A percentile compares a stretch with the other conserved stretches of the same genome.
Conservation (phyloP, 2,888 invertebrate species). For the Eueremaeus valkanovi region DNA sequence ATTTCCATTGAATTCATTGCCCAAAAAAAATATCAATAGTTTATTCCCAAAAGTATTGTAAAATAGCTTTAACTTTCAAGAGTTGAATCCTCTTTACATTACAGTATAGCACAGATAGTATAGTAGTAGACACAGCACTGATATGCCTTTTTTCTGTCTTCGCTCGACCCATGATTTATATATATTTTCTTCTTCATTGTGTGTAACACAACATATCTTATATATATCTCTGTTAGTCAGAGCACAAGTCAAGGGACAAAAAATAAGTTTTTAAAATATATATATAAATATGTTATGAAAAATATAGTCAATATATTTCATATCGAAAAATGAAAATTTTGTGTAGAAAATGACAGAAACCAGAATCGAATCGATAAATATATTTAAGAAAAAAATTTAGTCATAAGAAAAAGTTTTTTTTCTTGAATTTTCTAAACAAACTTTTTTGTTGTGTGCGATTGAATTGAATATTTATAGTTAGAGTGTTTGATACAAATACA, state of each 20-base stretch:
- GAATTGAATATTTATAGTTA: background rate
- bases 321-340: background rate
- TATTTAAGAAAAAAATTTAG: too few relatives aligned
- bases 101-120: background rate
- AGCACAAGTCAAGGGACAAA: background rate
- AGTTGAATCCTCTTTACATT: background rate
- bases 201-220: background rate
- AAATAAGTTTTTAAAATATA: background rate
- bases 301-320: slow-evolving; percentile 2
- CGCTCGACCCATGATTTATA: background rate
- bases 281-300: too few relatives aligned
- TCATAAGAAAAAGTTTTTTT: background rate
- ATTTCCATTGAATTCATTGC: background rate
- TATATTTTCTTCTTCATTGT: background rate
- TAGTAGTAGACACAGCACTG: too few relatives aligned
- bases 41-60: background rate
- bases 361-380: background rate
- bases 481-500: background rate
- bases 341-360: background rate
- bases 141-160: background rate
- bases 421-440: background rate
- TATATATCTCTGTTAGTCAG: background rate
- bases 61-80: background rate
- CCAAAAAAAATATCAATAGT: background rate
- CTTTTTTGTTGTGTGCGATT: background rate